phyloP scores from a whole-genome alignment of 2,797 vertebrate genomes.

The Sebastes flavidus region DNA sequence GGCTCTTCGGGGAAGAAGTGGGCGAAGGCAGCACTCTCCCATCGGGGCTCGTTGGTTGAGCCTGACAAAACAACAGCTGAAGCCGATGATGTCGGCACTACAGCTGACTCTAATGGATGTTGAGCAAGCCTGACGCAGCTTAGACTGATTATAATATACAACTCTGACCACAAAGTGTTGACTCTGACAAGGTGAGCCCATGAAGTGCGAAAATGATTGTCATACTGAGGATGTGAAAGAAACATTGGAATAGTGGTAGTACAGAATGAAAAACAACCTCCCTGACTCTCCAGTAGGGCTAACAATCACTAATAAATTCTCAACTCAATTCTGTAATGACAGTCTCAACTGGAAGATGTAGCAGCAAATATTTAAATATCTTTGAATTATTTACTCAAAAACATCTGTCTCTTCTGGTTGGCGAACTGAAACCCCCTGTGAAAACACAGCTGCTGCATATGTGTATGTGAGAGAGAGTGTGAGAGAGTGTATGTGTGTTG shows the following conservation, averaged over 20 bases:
- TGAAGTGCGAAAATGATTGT: background rate
- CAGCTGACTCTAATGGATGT: conserved; percentile 42
- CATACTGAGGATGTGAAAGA: background rate
- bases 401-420: background rate
- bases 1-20: background rate
- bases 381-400: conserved; percentile 1
- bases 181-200: background rate
- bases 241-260: background rate
- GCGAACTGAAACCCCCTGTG: background rate
- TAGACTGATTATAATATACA: conserved; percentile 21
- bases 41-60: background rate
- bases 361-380: background rate
- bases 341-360: background rate
- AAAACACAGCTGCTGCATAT: conserved; percentile 10
- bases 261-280: background rate
- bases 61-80: conserved; percentile 65
- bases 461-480: background rate
- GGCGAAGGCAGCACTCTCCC: background rate
- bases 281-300: background rate
- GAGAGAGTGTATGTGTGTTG: background rate
- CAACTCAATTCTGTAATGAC: background rate
- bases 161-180: background rate
- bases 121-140: conserved; percentile 18
- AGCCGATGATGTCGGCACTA: conserved; percentile 1
- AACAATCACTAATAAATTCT: background rate